Evolutionary conservation across 2,113 vertebrate genomes (phyloP).

Genomic region (Elephas maximus): DNA sequence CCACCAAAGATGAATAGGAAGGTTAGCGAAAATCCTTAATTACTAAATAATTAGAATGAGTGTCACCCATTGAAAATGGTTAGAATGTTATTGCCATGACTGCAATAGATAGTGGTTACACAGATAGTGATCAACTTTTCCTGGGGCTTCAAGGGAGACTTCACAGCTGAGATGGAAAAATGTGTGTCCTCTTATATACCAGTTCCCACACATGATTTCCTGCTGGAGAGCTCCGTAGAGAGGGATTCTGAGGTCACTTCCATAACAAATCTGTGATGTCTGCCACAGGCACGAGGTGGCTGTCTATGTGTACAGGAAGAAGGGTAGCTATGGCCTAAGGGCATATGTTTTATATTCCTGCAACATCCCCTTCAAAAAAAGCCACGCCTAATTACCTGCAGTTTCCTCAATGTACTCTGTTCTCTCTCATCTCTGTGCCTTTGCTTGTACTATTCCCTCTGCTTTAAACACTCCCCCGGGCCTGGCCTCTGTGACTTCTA

Average conservation of each 20-base stretch:
- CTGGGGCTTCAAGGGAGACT: not conserved
- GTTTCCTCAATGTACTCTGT: not conserved
- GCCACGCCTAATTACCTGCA: not conserved
- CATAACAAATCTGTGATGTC: not conserved
- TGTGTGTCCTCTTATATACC: not conserved
- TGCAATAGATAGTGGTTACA: not conserved
- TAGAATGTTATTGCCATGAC: not conserved
- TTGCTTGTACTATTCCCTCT: not conserved
- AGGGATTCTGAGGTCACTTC: not conserved
- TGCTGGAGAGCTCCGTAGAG: not conserved
- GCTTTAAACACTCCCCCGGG: not conserved
- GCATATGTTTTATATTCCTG: not conserved
- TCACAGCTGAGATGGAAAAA: not conserved
- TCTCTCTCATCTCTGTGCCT: not conserved
- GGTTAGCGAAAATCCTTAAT: not conserved
- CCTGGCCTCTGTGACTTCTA: not conserved
- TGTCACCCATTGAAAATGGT: not conserved
- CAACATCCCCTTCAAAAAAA: not conserved
- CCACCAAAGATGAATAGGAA: not conserved
- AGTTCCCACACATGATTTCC: not conserved
- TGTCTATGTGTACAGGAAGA: not conserved
- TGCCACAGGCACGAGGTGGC: not conserved
- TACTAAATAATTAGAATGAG: slow-evolving; percentile 12
- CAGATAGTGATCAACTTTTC: not conserved
- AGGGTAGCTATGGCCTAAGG: not conserved